A percentile compares a stretch with the other conserved stretches of the same genome.
phyloP scores from a whole-genome alignment of 1,140 invertebrate genomes.

The Ctenoplectra terminalis region DNA sequence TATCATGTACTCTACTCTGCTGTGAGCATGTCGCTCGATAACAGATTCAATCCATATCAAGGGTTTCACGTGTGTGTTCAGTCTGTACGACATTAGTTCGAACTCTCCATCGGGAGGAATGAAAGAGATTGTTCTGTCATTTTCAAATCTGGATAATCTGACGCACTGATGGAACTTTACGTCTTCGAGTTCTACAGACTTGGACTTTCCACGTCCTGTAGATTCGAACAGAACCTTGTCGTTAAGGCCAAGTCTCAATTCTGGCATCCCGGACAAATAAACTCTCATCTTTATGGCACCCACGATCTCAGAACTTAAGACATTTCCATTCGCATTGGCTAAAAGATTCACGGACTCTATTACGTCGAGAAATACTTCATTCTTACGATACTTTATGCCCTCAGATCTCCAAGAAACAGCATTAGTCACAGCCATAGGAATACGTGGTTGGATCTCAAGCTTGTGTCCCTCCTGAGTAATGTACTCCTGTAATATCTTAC shows the following conservation, averaged over 20 bases:
- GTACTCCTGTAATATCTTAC: constrained; percentile 99
- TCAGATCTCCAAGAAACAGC: constrained; percentile 99
- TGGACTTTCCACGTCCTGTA: constrained; percentile 98
- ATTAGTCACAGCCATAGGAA: constrained; percentile 99
- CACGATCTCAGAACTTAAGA: constrained; percentile 98
- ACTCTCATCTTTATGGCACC: constrained; percentile 99
- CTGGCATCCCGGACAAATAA: constrained; percentile 99
- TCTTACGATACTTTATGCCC: constrained; percentile 99
- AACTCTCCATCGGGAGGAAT: constrained; percentile 99
- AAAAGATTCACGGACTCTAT: constrained; percentile 99
- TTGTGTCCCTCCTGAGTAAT: constrained; percentile 99
- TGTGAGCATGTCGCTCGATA: constrained; percentile 99
- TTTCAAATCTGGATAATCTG: constrained; percentile 97
- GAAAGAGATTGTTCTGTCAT: constrained; percentile 99
- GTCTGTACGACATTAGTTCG: constrained; percentile 99
- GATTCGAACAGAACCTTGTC: constrained; percentile 99
- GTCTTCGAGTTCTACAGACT: constrained; percentile 99
- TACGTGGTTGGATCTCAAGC: constrained; percentile 97
- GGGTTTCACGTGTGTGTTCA: constrained; percentile 99
- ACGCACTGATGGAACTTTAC: constrained; percentile 99
- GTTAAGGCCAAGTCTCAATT: constrained; percentile 98
- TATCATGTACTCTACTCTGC: constrained; percentile 99
- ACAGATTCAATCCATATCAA: constrained; percentile 99
- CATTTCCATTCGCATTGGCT: constrained; percentile 99
- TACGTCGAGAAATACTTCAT: constrained; percentile 99